phyloP scores from a whole-genome alignment of 1,140 invertebrate species.

The Zelostemma sp. region DNA sequence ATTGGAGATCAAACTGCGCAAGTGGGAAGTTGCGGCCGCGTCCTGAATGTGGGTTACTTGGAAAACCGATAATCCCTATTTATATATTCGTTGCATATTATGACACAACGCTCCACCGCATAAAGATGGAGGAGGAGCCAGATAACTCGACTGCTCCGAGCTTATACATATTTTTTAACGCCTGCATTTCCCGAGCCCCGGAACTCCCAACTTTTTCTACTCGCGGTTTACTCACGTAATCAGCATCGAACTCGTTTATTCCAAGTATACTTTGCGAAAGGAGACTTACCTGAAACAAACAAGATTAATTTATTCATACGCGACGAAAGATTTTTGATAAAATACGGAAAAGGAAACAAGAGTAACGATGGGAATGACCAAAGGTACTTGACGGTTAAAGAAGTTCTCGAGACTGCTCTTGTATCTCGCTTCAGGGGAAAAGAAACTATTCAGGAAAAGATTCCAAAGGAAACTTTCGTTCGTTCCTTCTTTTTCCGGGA shows the following conservation, averaged over 20 bases:
- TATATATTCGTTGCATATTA: constrained; percentile 41
- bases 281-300: constrained; percentile 14
- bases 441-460: not conserved
- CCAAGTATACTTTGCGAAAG: no score
- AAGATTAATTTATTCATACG: constrained; percentile 2
- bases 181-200: no score
- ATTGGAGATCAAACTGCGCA: constrained; percentile 42
- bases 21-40: constrained; percentile 37
- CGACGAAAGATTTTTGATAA: no score
- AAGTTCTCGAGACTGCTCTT: constrained; percentile 16
- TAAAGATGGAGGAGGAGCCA: no score
- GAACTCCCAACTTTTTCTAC: no score
- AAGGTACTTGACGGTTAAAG: constrained; percentile 17
- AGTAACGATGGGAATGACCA: constrained; percentile 30
- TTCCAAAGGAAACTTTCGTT: not conserved
- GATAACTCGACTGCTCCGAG: no score
- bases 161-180: no score
- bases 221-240: no score
- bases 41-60: constrained; percentile 33
- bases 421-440: not conserved
- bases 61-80: constrained; percentile 44
- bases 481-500: not conserved
- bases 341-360: no score
- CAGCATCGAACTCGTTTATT: no score
- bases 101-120: no score